Conservation (phyloP, 2,113 vertebrate genomes). For the Danionella cerebrum region DNA sequence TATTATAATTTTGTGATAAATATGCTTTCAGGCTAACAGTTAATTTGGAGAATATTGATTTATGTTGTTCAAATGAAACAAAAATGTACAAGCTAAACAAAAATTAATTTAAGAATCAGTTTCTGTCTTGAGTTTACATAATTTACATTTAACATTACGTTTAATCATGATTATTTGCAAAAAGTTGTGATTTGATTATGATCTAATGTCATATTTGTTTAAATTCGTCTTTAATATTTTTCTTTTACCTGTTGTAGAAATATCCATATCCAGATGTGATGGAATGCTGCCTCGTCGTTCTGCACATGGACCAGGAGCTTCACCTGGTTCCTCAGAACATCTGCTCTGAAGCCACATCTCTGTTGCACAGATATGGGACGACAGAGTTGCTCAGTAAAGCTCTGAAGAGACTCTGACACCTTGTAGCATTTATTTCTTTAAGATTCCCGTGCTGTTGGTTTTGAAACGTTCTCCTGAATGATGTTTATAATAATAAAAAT, state of each 20-base stretch:
- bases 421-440: not conserved
- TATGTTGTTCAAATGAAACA: too few relatives aligned
- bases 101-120: too few relatives aligned
- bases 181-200: too few relatives aligned
- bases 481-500: conserved; percentile 14
- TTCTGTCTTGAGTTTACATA: too few relatives aligned
- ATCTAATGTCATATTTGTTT: too few relatives aligned
- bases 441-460: not conserved
- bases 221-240: too few relatives aligned
- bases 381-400: conserved; percentile 33
- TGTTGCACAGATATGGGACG: conserved; percentile 62
- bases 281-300: conserved; percentile 83
- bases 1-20: too few relatives aligned
- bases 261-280: conserved; percentile 80
- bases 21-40: too few relatives aligned
- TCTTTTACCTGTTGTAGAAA: conserved; percentile 52
- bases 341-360: conserved; percentile 51
- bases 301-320: conserved; percentile 57
- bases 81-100: too few relatives aligned
- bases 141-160: too few relatives aligned
- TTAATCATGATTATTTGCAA: too few relatives aligned
- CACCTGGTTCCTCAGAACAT: conserved; percentile 47
- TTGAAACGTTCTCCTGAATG: not conserved
- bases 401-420: conserved; percentile 43
- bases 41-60: too few relatives aligned